Evolutionary conservation across 2,888 invertebrate species (phyloP).

Genomic region (Cryptus viduatorius): DNA sequence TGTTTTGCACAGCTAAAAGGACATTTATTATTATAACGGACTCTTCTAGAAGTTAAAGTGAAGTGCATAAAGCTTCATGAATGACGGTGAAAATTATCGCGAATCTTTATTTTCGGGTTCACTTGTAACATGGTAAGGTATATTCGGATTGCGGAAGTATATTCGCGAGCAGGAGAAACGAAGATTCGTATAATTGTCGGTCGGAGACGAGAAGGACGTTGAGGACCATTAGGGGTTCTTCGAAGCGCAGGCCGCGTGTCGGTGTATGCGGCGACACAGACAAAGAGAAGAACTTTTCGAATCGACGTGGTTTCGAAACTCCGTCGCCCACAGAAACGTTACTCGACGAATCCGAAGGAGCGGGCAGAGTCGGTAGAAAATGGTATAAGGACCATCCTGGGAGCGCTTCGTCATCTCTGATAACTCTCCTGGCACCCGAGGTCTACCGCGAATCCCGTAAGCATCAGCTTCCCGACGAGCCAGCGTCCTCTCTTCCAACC

Average conservation of each 20-base stretch:
- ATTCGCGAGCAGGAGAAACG: constrained; percentile 29
- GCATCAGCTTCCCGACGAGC: constrained; percentile 44
- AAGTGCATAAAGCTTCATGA: background rate
- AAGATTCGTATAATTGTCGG: constrained; percentile 57
- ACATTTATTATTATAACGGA: background rate
- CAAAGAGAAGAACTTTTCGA: constrained; percentile 22
- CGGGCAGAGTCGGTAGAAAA: constrained; percentile 69
- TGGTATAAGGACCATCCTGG: constrained; percentile 80
- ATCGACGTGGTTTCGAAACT: constrained; percentile 61
- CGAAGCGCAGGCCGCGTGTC: constrained; percentile 29
- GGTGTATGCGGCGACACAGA: constrained; percentile 12
- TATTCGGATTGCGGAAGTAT: constrained; percentile 35
- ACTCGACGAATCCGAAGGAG: constrained; percentile 18
- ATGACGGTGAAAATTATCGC: background rate
- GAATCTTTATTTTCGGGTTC: constrained; percentile 10
- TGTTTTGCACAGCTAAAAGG: background rate
- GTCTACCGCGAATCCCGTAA: constrained; percentile 61
- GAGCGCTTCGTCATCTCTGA: constrained; percentile 83
- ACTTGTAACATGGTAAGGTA: constrained; percentile 18
- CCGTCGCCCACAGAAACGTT: constrained; percentile 49
- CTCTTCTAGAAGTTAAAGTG: background rate
- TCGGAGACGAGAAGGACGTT: constrained; percentile 50
- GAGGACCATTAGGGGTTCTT: constrained; percentile 62
- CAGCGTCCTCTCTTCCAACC: constrained; percentile 26
- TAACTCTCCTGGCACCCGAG: constrained; percentile 77